Percentiles rank a stretch among this genome's conserved stretches.
Evolutionary conservation across 2,888 invertebrate genomes (phyloP).

Genomic region (Ellobium chinense): DNA sequence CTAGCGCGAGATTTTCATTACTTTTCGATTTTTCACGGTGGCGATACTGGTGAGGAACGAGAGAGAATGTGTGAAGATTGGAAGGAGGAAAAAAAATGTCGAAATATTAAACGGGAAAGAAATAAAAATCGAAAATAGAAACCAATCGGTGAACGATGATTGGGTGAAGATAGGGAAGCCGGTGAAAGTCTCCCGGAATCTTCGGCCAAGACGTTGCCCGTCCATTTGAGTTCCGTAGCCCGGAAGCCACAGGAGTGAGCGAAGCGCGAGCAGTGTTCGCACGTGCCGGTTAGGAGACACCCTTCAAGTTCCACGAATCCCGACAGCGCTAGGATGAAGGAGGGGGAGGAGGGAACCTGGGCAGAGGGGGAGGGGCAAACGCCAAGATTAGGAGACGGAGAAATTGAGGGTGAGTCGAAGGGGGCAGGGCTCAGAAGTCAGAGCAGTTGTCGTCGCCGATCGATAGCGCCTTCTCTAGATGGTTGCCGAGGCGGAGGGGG

Average conservation of each 20-base stretch:
- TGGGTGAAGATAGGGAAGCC: constrained; percentile 45
- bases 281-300: constrained; percentile 40
- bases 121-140: constrained; percentile 26
- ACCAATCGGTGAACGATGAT: constrained; percentile 43
- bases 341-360: constrained; percentile 23
- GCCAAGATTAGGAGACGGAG: background rate
- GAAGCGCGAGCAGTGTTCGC: constrained; percentile 19
- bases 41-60: background rate
- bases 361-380: constrained; percentile 15
- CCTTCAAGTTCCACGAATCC: constrained; percentile 42
- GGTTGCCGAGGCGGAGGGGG: too few species aligned
- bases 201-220: constrained; percentile 29
- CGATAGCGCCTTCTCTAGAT: background rate
- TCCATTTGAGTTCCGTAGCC: constrained; percentile 39
- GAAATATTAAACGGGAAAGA: constrained; percentile 23
- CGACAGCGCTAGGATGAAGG: constrained; percentile 22
- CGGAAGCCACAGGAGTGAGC: constrained; percentile 32
- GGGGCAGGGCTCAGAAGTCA: constrained; percentile 29
- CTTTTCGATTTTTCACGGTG: constrained; percentile 37
- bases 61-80: background rate
- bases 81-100: background rate
- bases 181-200: constrained; percentile 6
- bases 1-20: constrained; percentile 37
- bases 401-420: background rate
- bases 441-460: background rate